phyloP scores from a whole-genome alignment of 2,888 invertebrate genomes.

The Branchipolynoe longqiensis region DNA sequence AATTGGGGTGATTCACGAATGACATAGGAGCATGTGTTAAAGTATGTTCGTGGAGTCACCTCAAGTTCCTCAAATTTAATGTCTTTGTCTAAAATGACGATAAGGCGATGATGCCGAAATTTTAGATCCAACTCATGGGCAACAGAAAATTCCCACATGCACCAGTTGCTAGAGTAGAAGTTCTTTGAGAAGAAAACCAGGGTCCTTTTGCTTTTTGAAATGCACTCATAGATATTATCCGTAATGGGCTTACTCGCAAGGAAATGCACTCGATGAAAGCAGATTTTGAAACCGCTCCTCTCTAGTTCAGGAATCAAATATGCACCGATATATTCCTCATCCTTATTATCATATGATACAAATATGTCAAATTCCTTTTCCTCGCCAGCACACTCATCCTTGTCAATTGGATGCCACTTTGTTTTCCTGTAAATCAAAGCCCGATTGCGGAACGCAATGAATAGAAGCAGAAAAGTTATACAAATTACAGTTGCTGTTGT shows the following conservation, averaged over 20 bases:
- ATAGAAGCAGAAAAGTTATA: not conserved
- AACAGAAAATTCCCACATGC: constrained; percentile 71
- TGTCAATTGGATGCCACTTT: constrained; percentile 62
- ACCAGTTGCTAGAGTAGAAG: constrained; percentile 69
- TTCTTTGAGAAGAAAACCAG: constrained; percentile 67
- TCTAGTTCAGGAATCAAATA: constrained; percentile 64
- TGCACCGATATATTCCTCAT: constrained; percentile 40
- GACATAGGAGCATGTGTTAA: not conserved
- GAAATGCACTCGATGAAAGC: constrained; percentile 70
- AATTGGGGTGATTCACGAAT: not conserved
- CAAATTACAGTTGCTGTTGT: too few relatives aligned
- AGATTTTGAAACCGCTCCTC: constrained; percentile 64
- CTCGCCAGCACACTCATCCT: constrained; percentile 62
- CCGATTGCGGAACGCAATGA: not conserved
- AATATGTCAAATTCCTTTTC: constrained; percentile 69
- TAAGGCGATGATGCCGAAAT: constrained; percentile 20
- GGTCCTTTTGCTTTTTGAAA: constrained; percentile 68
- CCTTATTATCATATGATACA: constrained; percentile 67
- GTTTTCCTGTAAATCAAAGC: constrained; percentile 56
- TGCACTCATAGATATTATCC: constrained; percentile 68
- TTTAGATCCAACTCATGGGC: constrained; percentile 61
- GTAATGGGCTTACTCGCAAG: constrained; percentile 68
- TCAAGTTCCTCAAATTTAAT: not conserved
- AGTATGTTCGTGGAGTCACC: not conserved
- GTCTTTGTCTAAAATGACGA: constrained; percentile 38